A percentile compares a stretch with the other conserved stretches of the same genome.
Conservation (phyloP, 2,888 invertebrate genomes). For the Diplazon laetatorius region DNA sequence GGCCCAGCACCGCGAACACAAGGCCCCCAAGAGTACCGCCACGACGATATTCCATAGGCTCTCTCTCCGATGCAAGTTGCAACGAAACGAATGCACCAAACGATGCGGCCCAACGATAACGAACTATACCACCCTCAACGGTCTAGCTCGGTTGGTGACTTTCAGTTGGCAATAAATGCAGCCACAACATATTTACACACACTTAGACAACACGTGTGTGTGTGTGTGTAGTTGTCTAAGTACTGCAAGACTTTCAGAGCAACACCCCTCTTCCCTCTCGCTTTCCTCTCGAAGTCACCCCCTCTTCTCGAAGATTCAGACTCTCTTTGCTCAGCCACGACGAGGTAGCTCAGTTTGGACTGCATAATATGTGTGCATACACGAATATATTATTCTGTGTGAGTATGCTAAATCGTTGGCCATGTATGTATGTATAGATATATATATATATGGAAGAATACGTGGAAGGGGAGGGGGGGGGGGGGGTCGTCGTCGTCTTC, state of each 20-base stretch:
- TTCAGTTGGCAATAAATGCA: conserved; percentile 44
- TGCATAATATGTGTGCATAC: conserved; percentile 57
- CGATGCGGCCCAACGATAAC: conserved; percentile 55
- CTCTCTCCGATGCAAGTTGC: not conserved
- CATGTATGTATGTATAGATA: no score
- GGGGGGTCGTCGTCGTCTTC: not conserved
- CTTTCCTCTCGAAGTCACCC: not conserved
- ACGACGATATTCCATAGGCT: conserved; percentile 49
- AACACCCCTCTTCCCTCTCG: not conserved
- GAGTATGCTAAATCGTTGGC: conserved; percentile 47
- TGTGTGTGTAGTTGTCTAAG: no score
- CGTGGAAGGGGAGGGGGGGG: conserved; percentile 28
- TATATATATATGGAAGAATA: conserved; percentile 38
- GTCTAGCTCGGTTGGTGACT: conserved; percentile 41
- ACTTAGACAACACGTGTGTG: no score
- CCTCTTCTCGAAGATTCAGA: not conserved
- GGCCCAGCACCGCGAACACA: conserved; percentile 39
- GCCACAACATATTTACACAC: conserved; percentile 1
- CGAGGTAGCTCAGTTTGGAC: conserved; percentile 38
- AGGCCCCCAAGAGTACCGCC: conserved; percentile 57
- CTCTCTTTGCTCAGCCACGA: conserved; percentile 16
- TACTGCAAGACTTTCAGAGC: conserved; percentile 4
- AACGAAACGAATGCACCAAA: no score
- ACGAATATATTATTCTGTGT: conserved; percentile 57
- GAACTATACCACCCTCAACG: conserved; percentile 54